phyloP scores from a whole-genome alignment of 1,140 invertebrate genomes.

The Zophobas morio region DNA sequence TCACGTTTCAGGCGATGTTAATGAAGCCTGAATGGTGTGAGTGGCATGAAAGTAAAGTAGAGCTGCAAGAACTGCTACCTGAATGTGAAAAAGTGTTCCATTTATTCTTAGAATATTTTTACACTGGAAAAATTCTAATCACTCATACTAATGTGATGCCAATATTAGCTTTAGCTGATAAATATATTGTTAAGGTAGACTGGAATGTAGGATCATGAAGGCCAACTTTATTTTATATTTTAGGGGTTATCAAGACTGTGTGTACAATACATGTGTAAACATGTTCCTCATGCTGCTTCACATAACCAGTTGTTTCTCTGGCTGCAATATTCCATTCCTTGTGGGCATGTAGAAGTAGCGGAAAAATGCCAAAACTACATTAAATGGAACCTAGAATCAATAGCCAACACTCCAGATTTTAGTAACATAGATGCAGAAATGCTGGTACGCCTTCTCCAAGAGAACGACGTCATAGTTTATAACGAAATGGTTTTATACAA shows the following conservation, averaged over 20 bases:
- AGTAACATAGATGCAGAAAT: conserved; percentile 86
- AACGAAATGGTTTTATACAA: conserved; percentile 91
- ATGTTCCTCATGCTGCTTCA: conserved; percentile 86
- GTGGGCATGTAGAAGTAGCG: conserved; percentile 85
- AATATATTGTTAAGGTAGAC: conserved; percentile 90
- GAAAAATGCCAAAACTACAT: conserved; percentile 87
- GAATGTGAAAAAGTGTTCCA: conserved; percentile 89
- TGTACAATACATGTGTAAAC: conserved; percentile 89
- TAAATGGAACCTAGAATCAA: conserved; percentile 92
- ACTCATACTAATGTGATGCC: conserved; percentile 87
- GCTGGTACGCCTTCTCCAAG: conserved; percentile 83
- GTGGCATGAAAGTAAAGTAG: conserved; percentile 86
- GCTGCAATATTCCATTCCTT: conserved; percentile 90
- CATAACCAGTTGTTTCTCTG: conserved; percentile 88
- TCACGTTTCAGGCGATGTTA: conserved; percentile 85
- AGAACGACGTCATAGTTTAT: conserved; percentile 90
- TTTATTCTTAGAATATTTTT: conserved; percentile 93
- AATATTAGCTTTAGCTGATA: conserved; percentile 90
- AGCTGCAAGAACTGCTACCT: conserved; percentile 86
- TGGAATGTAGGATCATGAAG: not conserved
- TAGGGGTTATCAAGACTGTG: conserved; percentile 88
- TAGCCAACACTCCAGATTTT: conserved; percentile 86
- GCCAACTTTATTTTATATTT: conserved; percentile 59
- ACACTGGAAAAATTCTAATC: conserved; percentile 91
- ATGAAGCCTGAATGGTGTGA: conserved; percentile 95